These are phyloP conservation scores for Cephus cinctus DNA, from an alignment of 1,140 invertebrate genomes.

Conservation along the genomic window DNA sequence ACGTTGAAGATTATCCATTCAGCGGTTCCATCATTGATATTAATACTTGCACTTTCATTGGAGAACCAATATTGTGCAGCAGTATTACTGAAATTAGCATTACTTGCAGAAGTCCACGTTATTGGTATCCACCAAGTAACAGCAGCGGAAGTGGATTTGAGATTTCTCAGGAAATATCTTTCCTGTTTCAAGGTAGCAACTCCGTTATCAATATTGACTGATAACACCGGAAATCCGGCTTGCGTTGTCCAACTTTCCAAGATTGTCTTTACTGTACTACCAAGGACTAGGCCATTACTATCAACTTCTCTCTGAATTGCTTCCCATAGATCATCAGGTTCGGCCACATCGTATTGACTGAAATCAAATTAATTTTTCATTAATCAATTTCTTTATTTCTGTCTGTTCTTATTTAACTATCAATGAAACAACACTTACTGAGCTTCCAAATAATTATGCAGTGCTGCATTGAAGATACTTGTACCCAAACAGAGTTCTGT, in stretches of 20 bases:
- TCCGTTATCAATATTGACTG: conserved; percentile 54
- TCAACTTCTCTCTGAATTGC: conserved; percentile 57
- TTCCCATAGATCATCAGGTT: conserved; percentile 63
- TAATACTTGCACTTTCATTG: conserved; percentile 25
- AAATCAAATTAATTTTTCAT: conserved; percentile 8
- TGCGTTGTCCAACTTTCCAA: conserved; percentile 74
- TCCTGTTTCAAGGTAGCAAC: conserved; percentile 47
- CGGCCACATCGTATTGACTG: conserved; percentile 55
- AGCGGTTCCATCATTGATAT: conserved; percentile 34
- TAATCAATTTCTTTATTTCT: background rate
- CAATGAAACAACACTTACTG: conserved; percentile 44
- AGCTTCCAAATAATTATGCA: conserved; percentile 58
- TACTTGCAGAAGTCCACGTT: conserved; percentile 55
- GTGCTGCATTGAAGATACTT: conserved; percentile 62
- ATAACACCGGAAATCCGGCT: conserved; percentile 72
- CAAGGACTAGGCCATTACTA: conserved; percentile 30
- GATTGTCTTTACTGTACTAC: conserved; percentile 49
- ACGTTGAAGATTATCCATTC: conserved; percentile 72
- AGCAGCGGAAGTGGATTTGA: conserved; percentile 21
- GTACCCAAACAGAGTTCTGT: conserved; percentile 71
- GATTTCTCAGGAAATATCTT: conserved; percentile 57
- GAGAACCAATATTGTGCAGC: conserved; percentile 53
- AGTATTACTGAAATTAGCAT: conserved; percentile 57
- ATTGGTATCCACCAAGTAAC: conserved; percentile 64
- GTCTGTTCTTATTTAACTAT: conserved; percentile 4